phyloP scores from a whole-genome alignment of 2,888 invertebrate genomes.

The Cosmia trapezina region DNA sequence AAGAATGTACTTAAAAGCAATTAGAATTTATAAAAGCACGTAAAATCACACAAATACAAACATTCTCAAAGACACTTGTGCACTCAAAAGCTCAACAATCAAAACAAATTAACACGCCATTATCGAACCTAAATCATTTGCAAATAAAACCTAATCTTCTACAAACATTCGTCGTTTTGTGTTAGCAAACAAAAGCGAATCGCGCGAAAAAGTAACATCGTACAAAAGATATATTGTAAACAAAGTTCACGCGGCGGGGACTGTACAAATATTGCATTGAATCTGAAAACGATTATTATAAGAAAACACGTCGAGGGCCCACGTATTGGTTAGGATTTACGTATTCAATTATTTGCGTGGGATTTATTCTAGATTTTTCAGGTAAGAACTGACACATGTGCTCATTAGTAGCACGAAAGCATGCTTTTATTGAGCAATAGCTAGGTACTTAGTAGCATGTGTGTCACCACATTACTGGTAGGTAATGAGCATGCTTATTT shows the following conservation, averaged over 20 bases:
- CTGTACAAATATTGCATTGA: constrained; percentile 71
- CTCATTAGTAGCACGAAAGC: no score
- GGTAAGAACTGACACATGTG: no score
- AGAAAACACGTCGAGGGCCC: constrained; percentile 64
- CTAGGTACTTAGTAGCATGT: no score
- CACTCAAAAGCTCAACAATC: constrained; percentile 12
- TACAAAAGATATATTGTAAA: constrained; percentile 61
- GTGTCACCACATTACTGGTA: no score
- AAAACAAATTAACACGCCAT: constrained; percentile 37
- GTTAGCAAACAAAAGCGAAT: constrained; percentile 51
- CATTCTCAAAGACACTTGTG: constrained; percentile 2
- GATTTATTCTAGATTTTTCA: constrained; percentile 1
- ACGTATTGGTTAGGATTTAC: constrained; percentile 47
- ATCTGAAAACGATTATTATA: constrained; percentile 75
- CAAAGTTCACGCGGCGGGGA: constrained; percentile 51
- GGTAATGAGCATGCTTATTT: no score
- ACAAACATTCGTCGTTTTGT: constrained; percentile 55
- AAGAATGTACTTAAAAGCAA: not conserved
- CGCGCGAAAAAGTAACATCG: constrained; percentile 61
- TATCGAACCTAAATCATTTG: constrained; percentile 33
- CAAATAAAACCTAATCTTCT: constrained; percentile 55
- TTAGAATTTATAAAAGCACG: not conserved
- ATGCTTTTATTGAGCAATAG: no score
- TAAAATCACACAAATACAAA: constrained; percentile 10
- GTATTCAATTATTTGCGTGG: not conserved